phyloP scores from a whole-genome alignment of 2,113 vertebrate genomes.

The Benitochromis conjunctus region DNA sequence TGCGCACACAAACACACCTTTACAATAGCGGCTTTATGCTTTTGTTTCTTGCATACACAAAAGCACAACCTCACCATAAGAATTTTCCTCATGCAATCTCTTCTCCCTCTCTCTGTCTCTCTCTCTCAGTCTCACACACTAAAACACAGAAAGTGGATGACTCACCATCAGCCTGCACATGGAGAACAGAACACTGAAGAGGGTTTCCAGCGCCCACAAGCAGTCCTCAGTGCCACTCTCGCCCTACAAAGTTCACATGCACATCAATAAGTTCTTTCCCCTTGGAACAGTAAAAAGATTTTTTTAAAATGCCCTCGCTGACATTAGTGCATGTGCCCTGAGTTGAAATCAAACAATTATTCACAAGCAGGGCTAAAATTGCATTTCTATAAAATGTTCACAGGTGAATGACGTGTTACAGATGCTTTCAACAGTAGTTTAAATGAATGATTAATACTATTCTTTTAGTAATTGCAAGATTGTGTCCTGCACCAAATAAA shows the following conservation, averaged over 20 bases:
- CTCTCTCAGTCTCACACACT: constrained; percentile 3
- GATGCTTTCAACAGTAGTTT: background rate
- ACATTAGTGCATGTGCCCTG: background rate
- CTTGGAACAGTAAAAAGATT: constrained; percentile 6
- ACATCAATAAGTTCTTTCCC: constrained; percentile 12
- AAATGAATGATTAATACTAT: background rate
- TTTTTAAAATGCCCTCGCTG: background rate
- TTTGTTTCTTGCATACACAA: constrained; percentile 18
- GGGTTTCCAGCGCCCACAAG: constrained; percentile 88
- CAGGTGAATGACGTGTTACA: background rate
- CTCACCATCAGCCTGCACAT: constrained; percentile 99
- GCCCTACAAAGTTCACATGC: constrained; percentile 75
- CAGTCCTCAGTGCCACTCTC: constrained; percentile 91
- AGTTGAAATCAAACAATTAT: background rate
- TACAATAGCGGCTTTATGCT: background rate
- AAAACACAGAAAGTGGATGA: constrained; percentile 15
- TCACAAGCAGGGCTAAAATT: background rate
- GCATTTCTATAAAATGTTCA: background rate
- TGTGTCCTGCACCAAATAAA: background rate
- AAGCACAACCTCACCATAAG: constrained; percentile 14
- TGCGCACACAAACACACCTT: background rate
- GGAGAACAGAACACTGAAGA: constrained; percentile 93
- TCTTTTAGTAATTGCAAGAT: background rate
- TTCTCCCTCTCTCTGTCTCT: background rate
- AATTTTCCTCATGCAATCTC: background rate